These are phyloP conservation scores for Phalacrocorax carbo DNA, from an alignment of 2,113 vertebrate genomes.

Conservation along the genomic window DNA sequence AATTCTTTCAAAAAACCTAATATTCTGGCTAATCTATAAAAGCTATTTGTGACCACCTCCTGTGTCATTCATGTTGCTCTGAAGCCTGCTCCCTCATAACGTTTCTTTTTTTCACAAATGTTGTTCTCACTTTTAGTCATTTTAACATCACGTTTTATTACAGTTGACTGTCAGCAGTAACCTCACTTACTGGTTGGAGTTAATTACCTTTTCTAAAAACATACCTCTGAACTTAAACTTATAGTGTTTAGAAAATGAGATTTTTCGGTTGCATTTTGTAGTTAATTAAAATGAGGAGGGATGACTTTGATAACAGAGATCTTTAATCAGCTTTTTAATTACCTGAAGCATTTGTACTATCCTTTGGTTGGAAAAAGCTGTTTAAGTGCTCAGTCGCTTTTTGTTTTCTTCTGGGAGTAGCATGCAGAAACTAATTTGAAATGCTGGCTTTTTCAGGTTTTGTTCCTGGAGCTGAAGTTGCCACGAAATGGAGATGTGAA, in stretches of 20 bases:
- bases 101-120: neutral
- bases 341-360: slow-evolving; percentile 23
- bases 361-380: slow-evolving; percentile 2
- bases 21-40: neutral
- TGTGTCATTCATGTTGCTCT: neutral
- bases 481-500: slow-evolving; percentile 86
- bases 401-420: neutral
- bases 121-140: neutral
- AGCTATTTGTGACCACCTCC: neutral
- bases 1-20: neutral
- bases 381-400: slow-evolving; percentile 15
- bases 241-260: slow-evolving; percentile 19
- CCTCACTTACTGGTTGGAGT: slow-evolving; percentile 17
- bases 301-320: slow-evolving; percentile 1
- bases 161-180: neutral
- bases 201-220: slow-evolving; percentile 52
- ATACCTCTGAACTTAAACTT: slow-evolving; percentile 10
- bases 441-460: slow-evolving; percentile 76
- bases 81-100: neutral
- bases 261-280: slow-evolving; percentile 33
- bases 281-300: slow-evolving; percentile 45
- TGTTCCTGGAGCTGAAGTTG: slow-evolving; percentile 92
- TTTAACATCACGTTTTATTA: neutral
- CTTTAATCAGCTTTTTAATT: slow-evolving; percentile 54
- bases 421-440: neutral